Base-by-base conservation (phyloP, 1,140 invertebrate species). In the Tetramorium simillimum region DNA sequence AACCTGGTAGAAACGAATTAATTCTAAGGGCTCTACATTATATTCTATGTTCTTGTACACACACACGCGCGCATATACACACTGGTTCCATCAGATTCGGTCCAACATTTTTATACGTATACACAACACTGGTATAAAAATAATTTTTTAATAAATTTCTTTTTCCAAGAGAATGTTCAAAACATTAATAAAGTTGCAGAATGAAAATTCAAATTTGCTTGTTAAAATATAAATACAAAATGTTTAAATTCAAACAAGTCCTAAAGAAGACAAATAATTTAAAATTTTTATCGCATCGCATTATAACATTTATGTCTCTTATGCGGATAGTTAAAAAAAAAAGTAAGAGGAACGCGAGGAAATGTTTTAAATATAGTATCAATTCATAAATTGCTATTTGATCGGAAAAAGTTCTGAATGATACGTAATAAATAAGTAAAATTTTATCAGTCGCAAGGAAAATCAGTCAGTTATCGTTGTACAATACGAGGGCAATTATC, bases 1-100 rank as follows among this genome's bases (percentile, higher is more conserved):
- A 2, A 97, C 91, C 93, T 94, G n/a, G 86, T 63, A 43, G 14
- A 75, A 85, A 65, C 3, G 56, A 46, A 69, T 28, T 60, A 49
- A 85, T 75, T 3, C 3, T 46, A 43, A 5, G 3, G 56, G 33
- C 16, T 63, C 5, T 18, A 63, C 6, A 33, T 6, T 63, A 63
- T 62, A 16, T 33, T 0, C n/a, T 37, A n/a, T 40, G 16, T 75
- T 56, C 18, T 56, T 67, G 21, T 40, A 67, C 3, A 40, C 3
- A 9, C 37, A 43, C 5, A 12, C 43, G 28, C 28, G 28, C 28
- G 28, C 28, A 1, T 2, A 28, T 28, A 28, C 28, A 33, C 28
- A 2, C 28, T 33, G 28, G 28, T 33, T 33, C 2, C 3, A 33
- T 33, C 3, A 33, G 33, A 33, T 33, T 33, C 0, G 40, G 7